Percentiles rank a stretch among this genome's conserved stretches.
phyloP scores from a whole-genome alignment of 2,888 invertebrate genomes.

The Trilocha varians region DNA sequence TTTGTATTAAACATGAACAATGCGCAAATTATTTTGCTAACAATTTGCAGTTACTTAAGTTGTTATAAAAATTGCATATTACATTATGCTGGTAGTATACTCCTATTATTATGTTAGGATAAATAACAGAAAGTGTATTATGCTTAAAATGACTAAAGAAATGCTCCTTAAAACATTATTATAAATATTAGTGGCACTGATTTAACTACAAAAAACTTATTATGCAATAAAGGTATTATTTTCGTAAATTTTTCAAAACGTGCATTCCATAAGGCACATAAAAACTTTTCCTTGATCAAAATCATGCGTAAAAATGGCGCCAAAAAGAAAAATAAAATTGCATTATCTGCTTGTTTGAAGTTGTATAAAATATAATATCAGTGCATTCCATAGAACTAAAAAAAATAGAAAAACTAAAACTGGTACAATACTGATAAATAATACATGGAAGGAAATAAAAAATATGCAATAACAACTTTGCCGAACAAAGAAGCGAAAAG shows the following conservation, averaged over 20 bases:
- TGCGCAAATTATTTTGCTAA: constrained; percentile 53
- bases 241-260: constrained; percentile 42
- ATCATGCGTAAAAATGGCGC: too few species aligned
- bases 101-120: neutral
- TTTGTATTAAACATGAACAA: constrained; percentile 67
- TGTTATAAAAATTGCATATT: constrained; percentile 5
- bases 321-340: too few species aligned
- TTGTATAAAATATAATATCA: constrained; percentile 1
- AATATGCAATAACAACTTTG: constrained; percentile 12
- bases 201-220: constrained; percentile 20
- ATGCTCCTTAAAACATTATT: constrained; percentile 45
- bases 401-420: constrained; percentile 20
- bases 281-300: constrained; percentile 18
- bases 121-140: constrained; percentile 33
- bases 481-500: constrained; percentile 14
- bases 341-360: too few species aligned
- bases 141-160: constrained; percentile 54
- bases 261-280: constrained; percentile 52
- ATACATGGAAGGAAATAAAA: constrained; percentile 26
- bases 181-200: constrained; percentile 54
- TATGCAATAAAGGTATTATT: constrained; percentile 21
- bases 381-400: constrained; percentile 7
- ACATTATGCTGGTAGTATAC: neutral
- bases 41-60: constrained; percentile 36
- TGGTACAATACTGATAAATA: constrained; percentile 41